Conservation (phyloP, 2,113 vertebrate genomes). For the Piaya cayana region DNA sequence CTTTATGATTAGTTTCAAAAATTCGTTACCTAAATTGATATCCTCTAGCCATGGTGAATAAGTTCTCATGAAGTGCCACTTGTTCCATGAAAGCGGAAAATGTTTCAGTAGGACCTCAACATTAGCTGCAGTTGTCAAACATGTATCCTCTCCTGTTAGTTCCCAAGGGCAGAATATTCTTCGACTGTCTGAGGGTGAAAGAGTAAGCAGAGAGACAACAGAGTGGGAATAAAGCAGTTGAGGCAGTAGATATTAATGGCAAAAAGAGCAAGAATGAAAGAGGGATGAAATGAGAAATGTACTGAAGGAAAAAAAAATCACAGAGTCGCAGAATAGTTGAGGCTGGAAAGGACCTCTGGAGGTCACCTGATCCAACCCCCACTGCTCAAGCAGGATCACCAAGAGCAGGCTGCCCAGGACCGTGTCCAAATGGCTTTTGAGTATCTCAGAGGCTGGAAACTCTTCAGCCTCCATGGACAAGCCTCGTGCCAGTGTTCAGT, state of each 20-base stretch:
- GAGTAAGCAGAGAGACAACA: neutral
- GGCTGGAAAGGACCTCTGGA: neutral
- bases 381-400: neutral
- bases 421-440: neutral
- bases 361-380: neutral
- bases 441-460: neutral
- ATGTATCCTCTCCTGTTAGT: neutral
- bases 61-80: slow-evolving; percentile 2
- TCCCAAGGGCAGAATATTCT: neutral
- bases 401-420: neutral
- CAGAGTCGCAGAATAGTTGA: neutral
- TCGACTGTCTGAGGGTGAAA: neutral
- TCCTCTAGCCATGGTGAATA: neutral
- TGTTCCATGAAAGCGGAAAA: neutral
- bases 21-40: neutral
- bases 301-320: neutral
- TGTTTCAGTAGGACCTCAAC: neutral
- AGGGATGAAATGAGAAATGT: neutral
- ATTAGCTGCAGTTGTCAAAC: neutral
- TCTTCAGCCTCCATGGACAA: neutral
- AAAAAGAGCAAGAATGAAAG: neutral
- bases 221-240: neutral
- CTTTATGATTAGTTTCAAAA: neutral
- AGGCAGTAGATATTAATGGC: neutral
- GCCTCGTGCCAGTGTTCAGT: neutral